Evolutionary conservation across 2,888 invertebrate species (phyloP).

Genomic region (Antheraea assamensis): DNA sequence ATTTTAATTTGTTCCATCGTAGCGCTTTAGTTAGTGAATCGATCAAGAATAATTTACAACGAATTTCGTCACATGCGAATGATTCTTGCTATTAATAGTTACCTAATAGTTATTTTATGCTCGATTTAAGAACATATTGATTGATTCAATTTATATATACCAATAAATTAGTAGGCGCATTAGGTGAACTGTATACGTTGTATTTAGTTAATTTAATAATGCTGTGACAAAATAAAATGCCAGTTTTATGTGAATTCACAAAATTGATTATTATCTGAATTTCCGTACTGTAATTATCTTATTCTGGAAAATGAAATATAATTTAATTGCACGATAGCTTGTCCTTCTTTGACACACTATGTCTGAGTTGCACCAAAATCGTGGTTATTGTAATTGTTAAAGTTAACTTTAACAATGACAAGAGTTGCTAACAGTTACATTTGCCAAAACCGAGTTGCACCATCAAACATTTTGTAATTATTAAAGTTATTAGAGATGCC

Average conservation of each 20-base stretch:
- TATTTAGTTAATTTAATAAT: background rate
- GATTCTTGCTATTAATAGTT: background rate
- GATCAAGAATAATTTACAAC: background rate
- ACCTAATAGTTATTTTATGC: background rate
- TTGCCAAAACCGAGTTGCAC: no score
- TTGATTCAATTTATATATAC: background rate
- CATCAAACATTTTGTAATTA: no score
- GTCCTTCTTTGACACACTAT: background rate
- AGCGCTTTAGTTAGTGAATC: constrained; percentile 5
- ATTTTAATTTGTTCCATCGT: background rate
- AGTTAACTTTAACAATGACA: no score
- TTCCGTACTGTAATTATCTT: no score
- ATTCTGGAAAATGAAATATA: no score
- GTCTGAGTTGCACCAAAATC: no score
- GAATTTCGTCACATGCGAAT: constrained; percentile 3
- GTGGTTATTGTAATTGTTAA: no score
- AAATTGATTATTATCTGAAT: no score
- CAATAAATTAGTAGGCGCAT: background rate
- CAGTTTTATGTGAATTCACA: no score
- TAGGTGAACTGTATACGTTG: background rate
- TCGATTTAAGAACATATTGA: background rate
- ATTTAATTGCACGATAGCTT: background rate
- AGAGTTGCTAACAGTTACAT: no score
- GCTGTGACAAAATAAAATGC: background rate
- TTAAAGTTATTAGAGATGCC: no score